Evolutionary conservation across 2,797 vertebrate genomes (phyloP).

Genomic region (Syndactyla subalaris): DNA sequence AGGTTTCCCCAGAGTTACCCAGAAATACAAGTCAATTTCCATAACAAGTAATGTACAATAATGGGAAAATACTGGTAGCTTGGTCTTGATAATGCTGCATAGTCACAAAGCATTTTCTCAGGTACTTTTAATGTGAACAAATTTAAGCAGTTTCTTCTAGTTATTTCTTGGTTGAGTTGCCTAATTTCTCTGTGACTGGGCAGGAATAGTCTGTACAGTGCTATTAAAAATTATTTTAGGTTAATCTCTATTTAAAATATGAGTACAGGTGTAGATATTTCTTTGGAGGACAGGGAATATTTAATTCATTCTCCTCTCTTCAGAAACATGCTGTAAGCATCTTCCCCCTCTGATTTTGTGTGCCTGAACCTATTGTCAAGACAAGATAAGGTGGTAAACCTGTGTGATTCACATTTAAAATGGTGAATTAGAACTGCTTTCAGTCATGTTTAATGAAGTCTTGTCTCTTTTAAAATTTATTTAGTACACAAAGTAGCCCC

Average conservation of each 20-base stretch:
- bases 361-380: not conserved
- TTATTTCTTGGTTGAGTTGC: not conserved
- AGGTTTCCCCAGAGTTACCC: not conserved
- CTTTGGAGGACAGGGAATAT: not conserved
- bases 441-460: not conserved
- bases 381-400: not conserved
- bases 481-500: not conserved
- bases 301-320: not conserved
- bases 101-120: not conserved
- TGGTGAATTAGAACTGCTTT: not conserved
- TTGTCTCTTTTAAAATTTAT: accelerated
- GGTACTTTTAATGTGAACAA: not conserved
- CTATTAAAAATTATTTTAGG: not conserved
- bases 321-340: not conserved
- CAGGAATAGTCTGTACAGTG: not conserved
- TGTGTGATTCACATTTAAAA: not conserved
- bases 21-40: not conserved
- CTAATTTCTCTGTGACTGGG: not conserved
- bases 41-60: not conserved
- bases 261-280: not conserved
- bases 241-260: not conserved
- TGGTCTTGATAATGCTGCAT: accelerated
- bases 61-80: not conserved
- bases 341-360: not conserved
- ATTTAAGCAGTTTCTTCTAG: not conserved